Conservation (phyloP, 2,888 invertebrate species). For the Agriotes lineatus region DNA sequence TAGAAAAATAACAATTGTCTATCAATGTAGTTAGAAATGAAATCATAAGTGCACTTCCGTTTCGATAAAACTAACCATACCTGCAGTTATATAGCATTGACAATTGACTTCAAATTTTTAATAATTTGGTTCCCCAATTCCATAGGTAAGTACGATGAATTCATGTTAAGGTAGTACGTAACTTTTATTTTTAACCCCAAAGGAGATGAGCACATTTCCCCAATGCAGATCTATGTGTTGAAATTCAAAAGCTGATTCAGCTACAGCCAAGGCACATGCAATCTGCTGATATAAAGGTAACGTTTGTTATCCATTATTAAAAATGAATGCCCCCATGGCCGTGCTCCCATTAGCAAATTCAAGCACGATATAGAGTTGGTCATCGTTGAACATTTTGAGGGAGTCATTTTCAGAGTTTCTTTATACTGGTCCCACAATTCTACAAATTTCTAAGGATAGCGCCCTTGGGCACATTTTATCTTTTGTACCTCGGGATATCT, state of each 20-base stretch:
- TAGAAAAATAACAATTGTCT: no score
- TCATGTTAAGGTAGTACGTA: slow-evolving; percentile 68
- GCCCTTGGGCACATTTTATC: slow-evolving; percentile 81
- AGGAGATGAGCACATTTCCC: slow-evolving; percentile 89
- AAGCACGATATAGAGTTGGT: slow-evolving; percentile 86
- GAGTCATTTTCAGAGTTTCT: slow-evolving; percentile 86
- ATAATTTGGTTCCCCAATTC: no score
- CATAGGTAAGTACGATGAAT: slow-evolving; percentile 68
- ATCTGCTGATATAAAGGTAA: slow-evolving; percentile 84
- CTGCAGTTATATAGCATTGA: no score
- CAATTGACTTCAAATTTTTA: no score
- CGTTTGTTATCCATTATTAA: slow-evolving; percentile 80
- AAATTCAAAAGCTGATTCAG: slow-evolving; percentile 86
- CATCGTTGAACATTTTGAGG: slow-evolving; percentile 77
- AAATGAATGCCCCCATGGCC: slow-evolving; percentile 85
- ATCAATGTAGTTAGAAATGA: no score
- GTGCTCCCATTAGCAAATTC: slow-evolving; percentile 88
- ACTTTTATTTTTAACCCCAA: slow-evolving; percentile 71
- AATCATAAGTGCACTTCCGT: no score
- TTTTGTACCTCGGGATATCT: slow-evolving; percentile 80
- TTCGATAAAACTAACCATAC: no score
- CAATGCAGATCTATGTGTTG: slow-evolving; percentile 97
- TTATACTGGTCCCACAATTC: slow-evolving; percentile 88
- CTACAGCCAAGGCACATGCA: slow-evolving; percentile 86
- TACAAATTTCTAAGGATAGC: slow-evolving; percentile 82